phyloP scores from a whole-genome alignment of 2,888 invertebrate species.

The Cerceris rybyensis region DNA sequence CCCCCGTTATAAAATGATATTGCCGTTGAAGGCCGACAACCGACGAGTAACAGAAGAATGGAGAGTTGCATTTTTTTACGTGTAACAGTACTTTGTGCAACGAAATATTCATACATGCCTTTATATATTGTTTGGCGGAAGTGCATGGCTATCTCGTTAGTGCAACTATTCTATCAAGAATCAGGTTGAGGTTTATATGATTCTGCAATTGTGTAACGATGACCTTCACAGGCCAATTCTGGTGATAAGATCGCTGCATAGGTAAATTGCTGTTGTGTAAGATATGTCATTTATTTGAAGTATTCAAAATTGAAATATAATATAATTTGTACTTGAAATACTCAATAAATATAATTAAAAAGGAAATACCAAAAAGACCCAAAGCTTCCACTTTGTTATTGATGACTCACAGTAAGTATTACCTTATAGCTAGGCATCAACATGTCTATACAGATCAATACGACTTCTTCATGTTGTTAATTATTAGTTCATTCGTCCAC shows the following conservation, averaged over 20 bases:
- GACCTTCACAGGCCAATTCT: slow-evolving; percentile 47
- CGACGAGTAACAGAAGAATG: slow-evolving; percentile 41
- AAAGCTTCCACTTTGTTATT: too few relatives aligned
- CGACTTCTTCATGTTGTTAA: too few relatives aligned
- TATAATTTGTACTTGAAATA: neutral
- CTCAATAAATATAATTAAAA: neutral
- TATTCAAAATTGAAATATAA: slow-evolving; percentile 2
- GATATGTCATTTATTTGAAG: neutral
- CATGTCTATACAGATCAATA: too few relatives aligned
- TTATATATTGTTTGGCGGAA: slow-evolving; percentile 66
- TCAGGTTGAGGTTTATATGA: slow-evolving; percentile 30
- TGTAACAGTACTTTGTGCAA: slow-evolving; percentile 28
- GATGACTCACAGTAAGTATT: too few relatives aligned
- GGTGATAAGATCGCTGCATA: slow-evolving; percentile 19
- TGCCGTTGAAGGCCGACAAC: slow-evolving; percentile 32
- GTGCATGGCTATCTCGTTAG: slow-evolving; percentile 62
- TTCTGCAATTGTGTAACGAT: slow-evolving; percentile 32
- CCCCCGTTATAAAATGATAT: slow-evolving; percentile 44
- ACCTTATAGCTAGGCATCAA: too few relatives aligned
- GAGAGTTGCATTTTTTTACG: slow-evolving; percentile 47
- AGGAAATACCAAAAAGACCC: neutral
- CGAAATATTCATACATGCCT: slow-evolving; percentile 27
- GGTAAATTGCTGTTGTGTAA: neutral
- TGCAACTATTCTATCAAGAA: slow-evolving; percentile 63
- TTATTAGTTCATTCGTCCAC: too few relatives aligned